Evolutionary conservation across 2,797 vertebrate genomes (phyloP).

Genomic region (Balearica regulorum): DNA sequence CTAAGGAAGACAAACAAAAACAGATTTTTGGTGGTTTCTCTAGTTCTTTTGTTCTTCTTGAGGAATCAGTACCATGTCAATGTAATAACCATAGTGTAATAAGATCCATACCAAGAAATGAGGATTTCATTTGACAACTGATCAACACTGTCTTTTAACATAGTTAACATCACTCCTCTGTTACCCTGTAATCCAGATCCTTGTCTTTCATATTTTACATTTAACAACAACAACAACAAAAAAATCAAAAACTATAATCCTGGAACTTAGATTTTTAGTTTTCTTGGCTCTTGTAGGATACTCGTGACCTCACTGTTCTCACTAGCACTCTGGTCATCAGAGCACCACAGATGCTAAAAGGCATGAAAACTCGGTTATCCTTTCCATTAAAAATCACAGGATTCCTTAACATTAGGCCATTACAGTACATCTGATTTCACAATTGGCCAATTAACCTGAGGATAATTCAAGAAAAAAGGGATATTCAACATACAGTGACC

Average conservation of each 20-base stretch:
- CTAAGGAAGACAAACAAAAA: slow-evolving; percentile 43
- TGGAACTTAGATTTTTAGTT: background rate
- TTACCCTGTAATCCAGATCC: background rate
- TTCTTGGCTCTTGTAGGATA: background rate
- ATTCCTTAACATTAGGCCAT: background rate
- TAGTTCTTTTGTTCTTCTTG: slow-evolving; percentile 51
- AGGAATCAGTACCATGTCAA: slow-evolving; percentile 10
- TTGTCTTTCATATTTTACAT: background rate
- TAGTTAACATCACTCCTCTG: background rate
- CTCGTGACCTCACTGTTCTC: background rate
- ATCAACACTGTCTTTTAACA: background rate
- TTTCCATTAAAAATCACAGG: background rate
- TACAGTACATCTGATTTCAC: background rate
- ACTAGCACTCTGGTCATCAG: background rate
- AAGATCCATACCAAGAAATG: background rate
- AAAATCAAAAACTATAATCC: background rate
- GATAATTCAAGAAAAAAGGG: background rate
- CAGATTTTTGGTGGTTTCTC: slow-evolving; percentile 53
- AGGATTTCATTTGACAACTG: background rate
- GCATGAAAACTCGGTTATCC: background rate
- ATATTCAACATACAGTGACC: background rate
- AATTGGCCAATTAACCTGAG: background rate
- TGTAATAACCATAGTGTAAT: slow-evolving; percentile 4
- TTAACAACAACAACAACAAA: background rate
- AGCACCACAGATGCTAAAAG: background rate